phyloP scores from a whole-genome alignment of 2,888 invertebrate species.

The Nomada ruficornis region DNA sequence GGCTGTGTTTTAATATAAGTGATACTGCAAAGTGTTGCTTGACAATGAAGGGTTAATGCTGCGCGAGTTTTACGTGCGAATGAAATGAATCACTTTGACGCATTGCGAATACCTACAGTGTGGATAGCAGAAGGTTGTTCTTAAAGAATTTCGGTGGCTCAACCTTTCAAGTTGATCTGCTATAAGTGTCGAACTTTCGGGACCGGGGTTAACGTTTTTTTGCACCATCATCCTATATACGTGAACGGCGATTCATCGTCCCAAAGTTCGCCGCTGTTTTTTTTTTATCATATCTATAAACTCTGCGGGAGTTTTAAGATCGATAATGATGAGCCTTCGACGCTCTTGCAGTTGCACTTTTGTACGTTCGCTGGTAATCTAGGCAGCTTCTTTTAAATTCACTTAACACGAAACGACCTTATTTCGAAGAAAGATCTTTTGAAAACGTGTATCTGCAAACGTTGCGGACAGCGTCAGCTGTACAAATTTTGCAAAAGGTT shows the following conservation, averaged over 20 bases:
- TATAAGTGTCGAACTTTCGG: neutral
- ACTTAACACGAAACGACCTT: neutral
- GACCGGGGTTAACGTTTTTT: neutral
- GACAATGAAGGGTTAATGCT: neutral
- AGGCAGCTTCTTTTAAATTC: neutral
- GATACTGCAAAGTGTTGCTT: too few species aligned
- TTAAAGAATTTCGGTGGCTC: neutral
- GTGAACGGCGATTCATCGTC: neutral
- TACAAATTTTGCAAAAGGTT: constrained; percentile 23
- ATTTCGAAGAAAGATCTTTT: too few species aligned
- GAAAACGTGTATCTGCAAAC: too few species aligned
- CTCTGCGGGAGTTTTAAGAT: neutral
- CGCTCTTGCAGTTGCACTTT: neutral
- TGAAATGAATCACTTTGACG: constrained; percentile 3
- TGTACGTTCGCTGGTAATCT: neutral
- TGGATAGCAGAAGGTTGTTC: neutral
- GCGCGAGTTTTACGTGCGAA: neutral
- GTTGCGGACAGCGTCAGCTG: neutral
- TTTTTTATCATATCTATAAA: neutral
- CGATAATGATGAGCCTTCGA: neutral
- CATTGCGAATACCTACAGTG: neutral
- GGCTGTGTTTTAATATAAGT: too few species aligned
- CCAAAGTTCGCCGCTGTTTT: neutral
- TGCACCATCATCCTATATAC: neutral
- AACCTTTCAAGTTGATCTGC: too few species aligned